phyloP scores from a whole-genome alignment of 2,797 vertebrate species.

The Mus spretus region DNA sequence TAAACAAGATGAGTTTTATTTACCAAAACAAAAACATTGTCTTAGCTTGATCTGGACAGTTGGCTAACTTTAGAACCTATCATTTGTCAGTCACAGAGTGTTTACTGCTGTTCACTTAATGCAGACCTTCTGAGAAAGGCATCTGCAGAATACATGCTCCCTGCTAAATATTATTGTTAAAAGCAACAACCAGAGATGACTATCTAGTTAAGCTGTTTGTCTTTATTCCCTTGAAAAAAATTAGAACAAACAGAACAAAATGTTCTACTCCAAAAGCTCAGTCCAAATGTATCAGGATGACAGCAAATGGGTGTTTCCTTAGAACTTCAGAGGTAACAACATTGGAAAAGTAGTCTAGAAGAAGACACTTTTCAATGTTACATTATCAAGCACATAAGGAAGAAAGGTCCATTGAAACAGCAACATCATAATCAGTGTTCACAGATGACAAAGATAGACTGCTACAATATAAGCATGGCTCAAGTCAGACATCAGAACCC shows the following conservation, averaged over 20 bases:
- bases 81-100: constrained; percentile 77
- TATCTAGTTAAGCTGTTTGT: constrained; percentile 83
- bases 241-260: constrained; percentile 81
- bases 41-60: constrained; percentile 72
- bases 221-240: constrained; percentile 70
- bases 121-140: constrained; percentile 79
- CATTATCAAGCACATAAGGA: constrained; percentile 48
- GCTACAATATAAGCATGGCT: not conserved
- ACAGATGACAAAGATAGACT: constrained; percentile 3
- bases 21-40: constrained; percentile 78
- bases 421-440: constrained; percentile 50
- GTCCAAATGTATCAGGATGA: constrained; percentile 77
- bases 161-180: constrained; percentile 85
- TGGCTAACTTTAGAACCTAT: constrained; percentile 72
- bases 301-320: constrained; percentile 67
- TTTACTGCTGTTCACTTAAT: constrained; percentile 82
- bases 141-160: constrained; percentile 78
- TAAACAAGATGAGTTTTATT: constrained; percentile 83
- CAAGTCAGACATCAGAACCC: not conserved
- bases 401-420: constrained; percentile 42
- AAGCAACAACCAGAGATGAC: constrained; percentile 78
- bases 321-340: constrained; percentile 67
- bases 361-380: constrained; percentile 57
- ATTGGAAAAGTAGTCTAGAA: constrained; percentile 70
- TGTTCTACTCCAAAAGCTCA: constrained; percentile 75